A percentile compares a stretch with the other conserved stretches of the same genome.
phyloP scores from a whole-genome alignment of 2,888 invertebrate genomes.

The Apomyelois bistriatella region DNA sequence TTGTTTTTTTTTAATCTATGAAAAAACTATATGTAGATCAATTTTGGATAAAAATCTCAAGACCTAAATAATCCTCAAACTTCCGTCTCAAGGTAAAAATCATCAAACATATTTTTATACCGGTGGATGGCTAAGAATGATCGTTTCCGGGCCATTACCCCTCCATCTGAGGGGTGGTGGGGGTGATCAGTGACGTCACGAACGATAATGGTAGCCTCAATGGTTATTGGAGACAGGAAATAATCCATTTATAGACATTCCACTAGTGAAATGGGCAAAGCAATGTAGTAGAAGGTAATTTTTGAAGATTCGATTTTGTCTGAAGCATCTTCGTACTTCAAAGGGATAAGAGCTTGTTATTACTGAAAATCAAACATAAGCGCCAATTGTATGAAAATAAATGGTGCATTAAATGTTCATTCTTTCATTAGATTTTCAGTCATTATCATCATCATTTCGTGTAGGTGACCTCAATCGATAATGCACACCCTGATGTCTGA shows the following conservation, averaged over 20 bases:
- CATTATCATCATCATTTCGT: no score
- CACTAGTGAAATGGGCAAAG: neutral
- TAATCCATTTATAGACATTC: conserved; percentile 2
- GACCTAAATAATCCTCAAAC: neutral
- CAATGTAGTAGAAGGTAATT: neutral
- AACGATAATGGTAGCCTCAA: conserved; percentile 1
- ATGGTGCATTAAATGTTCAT: no score
- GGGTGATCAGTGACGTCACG: conserved; percentile 8
- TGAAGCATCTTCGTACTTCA: no score
- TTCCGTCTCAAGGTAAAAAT: neutral
- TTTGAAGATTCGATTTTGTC: neutral
- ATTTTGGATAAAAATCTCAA: no score
- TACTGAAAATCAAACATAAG: no score
- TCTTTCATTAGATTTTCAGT: no score
- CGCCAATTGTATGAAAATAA: no score
- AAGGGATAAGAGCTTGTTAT: no score
- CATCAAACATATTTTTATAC: neutral
- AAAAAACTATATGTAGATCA: no score
- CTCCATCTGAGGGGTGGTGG: neutral
- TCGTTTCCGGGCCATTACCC: conserved; percentile 4
- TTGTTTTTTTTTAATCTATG: no score
- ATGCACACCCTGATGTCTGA: no score
- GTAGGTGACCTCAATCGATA: no score
- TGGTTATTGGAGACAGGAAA: conserved; percentile 3
- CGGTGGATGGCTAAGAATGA: neutral